phyloP scores from a whole-genome alignment of 1,140 invertebrate species.

The Megalonaias nervosa region DNA sequence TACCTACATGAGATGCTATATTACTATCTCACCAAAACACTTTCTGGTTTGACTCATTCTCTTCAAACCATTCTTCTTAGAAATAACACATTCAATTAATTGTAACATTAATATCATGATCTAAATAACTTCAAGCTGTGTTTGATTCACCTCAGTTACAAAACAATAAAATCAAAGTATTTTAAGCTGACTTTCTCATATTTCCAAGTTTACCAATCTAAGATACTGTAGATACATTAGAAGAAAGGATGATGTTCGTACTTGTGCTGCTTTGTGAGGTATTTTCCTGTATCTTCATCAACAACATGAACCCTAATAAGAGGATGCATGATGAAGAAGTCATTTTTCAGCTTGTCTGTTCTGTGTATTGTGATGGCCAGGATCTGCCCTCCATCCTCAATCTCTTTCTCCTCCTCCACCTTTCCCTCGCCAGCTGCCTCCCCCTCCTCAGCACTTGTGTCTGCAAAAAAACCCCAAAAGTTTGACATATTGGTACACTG shows the following conservation, averaged over 20 bases:
- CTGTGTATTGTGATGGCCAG: conserved; percentile 65
- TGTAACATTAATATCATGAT: no score
- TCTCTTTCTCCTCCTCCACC: conserved; percentile 26
- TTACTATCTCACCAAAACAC: no score
- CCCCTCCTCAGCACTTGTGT: conserved; percentile 20
- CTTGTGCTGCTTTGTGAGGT: conserved; percentile 69
- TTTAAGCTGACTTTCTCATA: no score
- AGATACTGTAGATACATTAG: no score
- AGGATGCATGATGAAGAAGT: conserved; percentile 71
- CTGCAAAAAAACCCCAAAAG: neutral
- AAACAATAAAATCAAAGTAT: no score
- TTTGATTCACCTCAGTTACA: no score
- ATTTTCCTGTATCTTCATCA: conserved; percentile 67
- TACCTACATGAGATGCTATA: no score
- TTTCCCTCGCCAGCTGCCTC: conserved; percentile 24
- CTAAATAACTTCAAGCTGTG: no score
- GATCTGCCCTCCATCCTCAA: conserved; percentile 61
- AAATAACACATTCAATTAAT: no score
- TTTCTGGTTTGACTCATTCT: no score
- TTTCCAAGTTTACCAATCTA: no score
- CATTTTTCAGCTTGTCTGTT: conserved; percentile 71
- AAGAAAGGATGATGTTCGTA: conserved; percentile 25
- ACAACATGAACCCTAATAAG: conserved; percentile 71
- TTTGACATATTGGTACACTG: neutral
- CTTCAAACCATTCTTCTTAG: no score